Evolutionary conservation across 2,888 invertebrate species (phyloP).

Genomic region (Eristalis intricaria): DNA sequence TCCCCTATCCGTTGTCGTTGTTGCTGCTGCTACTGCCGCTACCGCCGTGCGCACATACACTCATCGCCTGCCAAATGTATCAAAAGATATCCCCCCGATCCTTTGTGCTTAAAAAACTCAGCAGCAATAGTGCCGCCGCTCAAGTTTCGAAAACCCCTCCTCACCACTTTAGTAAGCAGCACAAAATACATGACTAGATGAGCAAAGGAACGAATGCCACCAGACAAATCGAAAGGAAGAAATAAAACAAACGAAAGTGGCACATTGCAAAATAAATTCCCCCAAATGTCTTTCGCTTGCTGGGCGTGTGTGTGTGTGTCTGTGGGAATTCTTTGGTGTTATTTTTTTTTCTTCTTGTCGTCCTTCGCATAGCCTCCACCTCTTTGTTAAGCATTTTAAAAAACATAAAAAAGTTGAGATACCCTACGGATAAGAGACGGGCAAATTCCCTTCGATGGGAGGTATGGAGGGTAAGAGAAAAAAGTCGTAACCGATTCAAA

Average conservation of each 20-base stretch:
- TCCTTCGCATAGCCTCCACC: not conserved
- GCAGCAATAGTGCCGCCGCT: conserved; percentile 39
- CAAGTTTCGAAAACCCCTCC: not conserved
- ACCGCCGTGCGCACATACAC: not conserved
- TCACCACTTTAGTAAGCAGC: not conserved
- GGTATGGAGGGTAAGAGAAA: conserved; percentile 3
- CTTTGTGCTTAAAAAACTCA: conserved; percentile 53
- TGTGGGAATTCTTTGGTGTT: not conserved
- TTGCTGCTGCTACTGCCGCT: not conserved
- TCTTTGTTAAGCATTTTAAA: conserved; percentile 56
- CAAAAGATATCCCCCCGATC: conserved; percentile 64
- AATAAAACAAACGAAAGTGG: conserved; percentile 70
- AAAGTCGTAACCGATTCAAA: conserved; percentile 53
- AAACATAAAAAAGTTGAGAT: conserved; percentile 59
- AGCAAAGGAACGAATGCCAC: conserved; percentile 42
- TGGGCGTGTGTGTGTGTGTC: not conserved
- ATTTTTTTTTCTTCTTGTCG: not conserved
- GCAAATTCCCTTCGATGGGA: conserved; percentile 56
- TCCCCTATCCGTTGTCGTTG: conserved; percentile 34
- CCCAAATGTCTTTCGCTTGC: conserved; percentile 57
- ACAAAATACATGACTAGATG: conserved; percentile 38
- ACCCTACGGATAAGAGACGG: conserved; percentile 66
- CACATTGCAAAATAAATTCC: conserved; percentile 69
- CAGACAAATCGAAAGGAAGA: conserved; percentile 71
- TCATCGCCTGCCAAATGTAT: conserved; percentile 50